These are phyloP conservation scores for Pachyuromys duprasi DNA, from an alignment of 2,797 vertebrate species.

Conservation along the genomic window DNA sequence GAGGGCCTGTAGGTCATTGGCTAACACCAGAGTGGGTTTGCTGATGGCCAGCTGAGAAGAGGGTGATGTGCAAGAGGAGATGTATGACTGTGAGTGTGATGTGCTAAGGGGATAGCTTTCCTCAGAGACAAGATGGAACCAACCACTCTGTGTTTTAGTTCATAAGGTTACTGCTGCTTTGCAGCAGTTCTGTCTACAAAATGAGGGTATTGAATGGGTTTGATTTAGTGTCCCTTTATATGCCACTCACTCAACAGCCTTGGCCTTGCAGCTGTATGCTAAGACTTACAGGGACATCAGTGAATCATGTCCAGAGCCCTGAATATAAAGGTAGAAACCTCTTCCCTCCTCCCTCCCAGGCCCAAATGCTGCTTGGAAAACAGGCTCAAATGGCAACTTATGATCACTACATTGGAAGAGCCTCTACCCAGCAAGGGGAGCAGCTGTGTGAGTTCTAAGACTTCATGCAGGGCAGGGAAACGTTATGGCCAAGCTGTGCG, in stretches of 20 bases:
- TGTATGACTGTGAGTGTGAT: not conserved
- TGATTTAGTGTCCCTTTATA: not conserved
- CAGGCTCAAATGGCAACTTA: not conserved
- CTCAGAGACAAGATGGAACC: not conserved
- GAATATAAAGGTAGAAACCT: not conserved
- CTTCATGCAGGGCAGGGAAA: not conserved
- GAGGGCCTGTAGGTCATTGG: not conserved
- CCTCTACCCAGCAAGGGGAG: not conserved
- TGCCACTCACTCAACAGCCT: not conserved
- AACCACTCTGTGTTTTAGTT: not conserved
- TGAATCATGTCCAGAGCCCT: not conserved
- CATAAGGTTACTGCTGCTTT: not conserved
- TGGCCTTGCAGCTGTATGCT: not conserved
- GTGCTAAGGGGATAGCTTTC: not conserved
- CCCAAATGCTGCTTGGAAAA: rapidly evolving
- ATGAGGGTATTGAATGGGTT: not conserved
- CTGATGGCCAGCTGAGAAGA: not conserved
- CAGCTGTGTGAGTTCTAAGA: not conserved
- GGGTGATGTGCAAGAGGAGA: not conserved
- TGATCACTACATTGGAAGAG: not conserved
- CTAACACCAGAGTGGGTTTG: not conserved
- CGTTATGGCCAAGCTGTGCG: not conserved
- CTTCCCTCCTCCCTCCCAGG: not conserved
- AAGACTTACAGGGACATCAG: not conserved
- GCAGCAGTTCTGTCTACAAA: not conserved